Base-by-base conservation (phyloP, 1,140 invertebrate genomes). In the Zophobas atratus region DNA sequence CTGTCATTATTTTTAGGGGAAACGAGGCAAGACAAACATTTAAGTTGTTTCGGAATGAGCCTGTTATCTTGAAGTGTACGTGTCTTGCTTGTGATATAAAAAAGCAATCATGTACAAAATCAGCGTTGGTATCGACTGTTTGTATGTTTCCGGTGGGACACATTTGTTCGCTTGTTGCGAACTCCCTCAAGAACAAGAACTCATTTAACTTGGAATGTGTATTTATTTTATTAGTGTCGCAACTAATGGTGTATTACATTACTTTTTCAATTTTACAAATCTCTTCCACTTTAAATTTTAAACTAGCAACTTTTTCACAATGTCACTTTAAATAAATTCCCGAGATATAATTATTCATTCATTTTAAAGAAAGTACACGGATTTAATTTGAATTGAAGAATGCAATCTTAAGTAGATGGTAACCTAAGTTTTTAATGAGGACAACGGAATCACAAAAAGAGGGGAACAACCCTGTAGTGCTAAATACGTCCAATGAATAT, bases 31-130 rank as follows among this genome's bases (percentile, higher is more conserved):
- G 81, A 86, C 83, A 81, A 83, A 84, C 84, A 84, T 82, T 85
- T 84, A 83, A 85, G 80, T 82, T 85, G 82, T 83, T 83, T 82
- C 75, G 80, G 79, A 86, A 86, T 85, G 83, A 83, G 80, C 81
- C 82, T 82, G 84, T 85, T 86, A 86, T 84, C 81, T 84, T 82
- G 81, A 82, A 82, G 67, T 83, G 84, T 86, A 86, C 85, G 85
- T 86, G 85, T 83, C 83, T 82, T 85, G 85, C 81, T 84, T 81
- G 81, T 79, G 83, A 86, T 85, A 86, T 86, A 86, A 86, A 86
- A 86, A 86, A 83, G 85, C 85, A 86, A 86, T 86, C 85, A 86
- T 86, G 84, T 86, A 86, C 84, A 85, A 86, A 86, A 86, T 86
- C 85, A 86, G 84, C 80, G 80, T 79, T 79, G 77, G 84, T 86